Evolutionary conservation across 2,888 invertebrate species (phyloP).

Genomic region (Ferrisia virgata): DNA sequence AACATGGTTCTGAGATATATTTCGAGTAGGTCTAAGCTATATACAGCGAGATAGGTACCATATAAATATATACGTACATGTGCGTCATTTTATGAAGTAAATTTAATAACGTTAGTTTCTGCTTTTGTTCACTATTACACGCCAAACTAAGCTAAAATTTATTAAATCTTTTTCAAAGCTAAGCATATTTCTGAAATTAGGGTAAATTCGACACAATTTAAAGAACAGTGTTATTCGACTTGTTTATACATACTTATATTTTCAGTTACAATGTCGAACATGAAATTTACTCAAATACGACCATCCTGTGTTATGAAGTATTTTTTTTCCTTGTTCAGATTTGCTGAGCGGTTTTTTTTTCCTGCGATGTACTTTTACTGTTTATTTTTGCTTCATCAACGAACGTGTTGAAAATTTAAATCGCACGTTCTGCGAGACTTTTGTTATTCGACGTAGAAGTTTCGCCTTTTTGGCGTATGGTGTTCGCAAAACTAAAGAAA

Average conservation of each 20-base stretch:
- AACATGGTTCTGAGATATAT: background rate
- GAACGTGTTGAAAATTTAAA: background rate
- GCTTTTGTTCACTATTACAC: background rate
- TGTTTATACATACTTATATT: slow-evolving; percentile 1
- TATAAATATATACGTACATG: background rate
- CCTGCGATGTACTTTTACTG: background rate
- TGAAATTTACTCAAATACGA: background rate
- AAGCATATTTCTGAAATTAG: background rate
- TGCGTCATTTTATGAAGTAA: slow-evolving; percentile 22
- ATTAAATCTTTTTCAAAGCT: slow-evolving; percentile 28
- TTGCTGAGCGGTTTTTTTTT: background rate
- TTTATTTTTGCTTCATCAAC: slow-evolving; percentile 10
- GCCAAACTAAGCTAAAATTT: slow-evolving; percentile 10
- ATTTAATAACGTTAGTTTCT: slow-evolving; percentile 23
- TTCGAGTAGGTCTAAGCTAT: background rate
- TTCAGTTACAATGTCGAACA: background rate
- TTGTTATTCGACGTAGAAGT: background rate
- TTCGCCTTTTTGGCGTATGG: background rate
- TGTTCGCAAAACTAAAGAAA: background rate
- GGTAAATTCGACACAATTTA: background rate
- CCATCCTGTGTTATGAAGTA: background rate
- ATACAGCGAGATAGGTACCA: background rate
- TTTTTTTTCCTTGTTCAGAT: background rate
- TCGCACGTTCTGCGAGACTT: background rate
- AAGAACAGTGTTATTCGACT: background rate